A percentile compares a stretch with the other conserved stretches of the same genome.
These are phyloP conservation scores for Enteromius mattozi DNA, from an alignment of 2,797 vertebrate genomes.

Conservation along the genomic window DNA sequence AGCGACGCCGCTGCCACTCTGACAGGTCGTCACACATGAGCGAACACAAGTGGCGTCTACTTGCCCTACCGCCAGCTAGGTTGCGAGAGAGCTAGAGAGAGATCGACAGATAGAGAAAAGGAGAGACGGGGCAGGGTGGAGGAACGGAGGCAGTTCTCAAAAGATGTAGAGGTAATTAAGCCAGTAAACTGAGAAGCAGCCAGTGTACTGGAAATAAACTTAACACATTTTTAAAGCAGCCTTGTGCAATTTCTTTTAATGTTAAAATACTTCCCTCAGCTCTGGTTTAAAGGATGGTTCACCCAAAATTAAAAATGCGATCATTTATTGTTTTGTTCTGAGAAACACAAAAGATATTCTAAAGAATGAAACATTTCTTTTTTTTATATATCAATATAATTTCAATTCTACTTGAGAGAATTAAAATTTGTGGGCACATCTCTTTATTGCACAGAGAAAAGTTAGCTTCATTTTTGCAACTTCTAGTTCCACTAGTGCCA, in stretches of 20 bases:
- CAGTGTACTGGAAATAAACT: constrained; percentile 5
- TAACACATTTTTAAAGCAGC: neutral
- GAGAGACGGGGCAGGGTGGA: constrained; percentile 26
- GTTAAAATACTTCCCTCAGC: neutral
- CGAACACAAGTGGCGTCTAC: constrained; percentile 74
- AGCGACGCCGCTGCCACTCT: constrained; percentile 77
- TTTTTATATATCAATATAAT: neutral
- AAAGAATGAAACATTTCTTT: neutral
- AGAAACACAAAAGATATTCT: neutral
- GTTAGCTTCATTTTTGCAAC: neutral
- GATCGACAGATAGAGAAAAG: constrained; percentile 47
- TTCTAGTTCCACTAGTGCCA: neutral
- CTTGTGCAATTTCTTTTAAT: neutral
- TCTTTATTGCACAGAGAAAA: neutral
- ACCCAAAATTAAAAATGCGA: neutral
- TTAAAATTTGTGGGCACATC: neutral
- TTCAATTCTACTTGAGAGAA: neutral
- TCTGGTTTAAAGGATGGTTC: neutral
- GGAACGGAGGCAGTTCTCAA: constrained; percentile 32
- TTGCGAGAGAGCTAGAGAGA: constrained; percentile 44
- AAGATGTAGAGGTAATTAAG: constrained; percentile 52
- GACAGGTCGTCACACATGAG: constrained; percentile 85
- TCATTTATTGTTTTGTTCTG: neutral
- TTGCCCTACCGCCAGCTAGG: constrained; percentile 73
- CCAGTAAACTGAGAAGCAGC: constrained; percentile 35